Percentiles rank a stretch among this genome's conserved stretches.
These are phyloP conservation scores for Pectinophora gossypiella DNA, from an alignment of 1,140 invertebrate species.

Conservation along the genomic window DNA sequence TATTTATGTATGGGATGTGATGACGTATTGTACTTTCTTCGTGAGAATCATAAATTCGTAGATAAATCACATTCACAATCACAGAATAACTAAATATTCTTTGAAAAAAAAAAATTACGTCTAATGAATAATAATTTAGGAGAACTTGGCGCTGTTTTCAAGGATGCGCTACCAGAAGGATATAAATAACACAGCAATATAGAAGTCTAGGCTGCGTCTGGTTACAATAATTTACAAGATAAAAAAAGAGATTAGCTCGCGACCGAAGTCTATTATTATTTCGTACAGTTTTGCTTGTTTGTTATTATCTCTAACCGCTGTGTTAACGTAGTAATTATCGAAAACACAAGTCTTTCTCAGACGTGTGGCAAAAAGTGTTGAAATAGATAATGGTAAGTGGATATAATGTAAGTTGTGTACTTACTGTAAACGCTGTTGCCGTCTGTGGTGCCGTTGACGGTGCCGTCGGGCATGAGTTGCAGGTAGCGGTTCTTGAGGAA, in stretches of 20 bases:
- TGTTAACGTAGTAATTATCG: background rate
- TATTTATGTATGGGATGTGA: no score
- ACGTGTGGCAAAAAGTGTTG: background rate
- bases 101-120: no score
- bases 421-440: conserved; percentile 87
- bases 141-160: no score
- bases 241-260: no score
- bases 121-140: no score
- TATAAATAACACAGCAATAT: background rate
- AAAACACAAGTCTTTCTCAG: background rate
- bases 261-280: background rate
- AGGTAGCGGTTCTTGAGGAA: conserved; percentile 87
- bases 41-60: no score
- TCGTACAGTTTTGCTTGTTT: background rate
- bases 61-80: no score
- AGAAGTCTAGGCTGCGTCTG: background rate
- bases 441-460: conserved; percentile 85
- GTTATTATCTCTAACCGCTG: background rate
- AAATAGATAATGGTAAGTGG: background rate
- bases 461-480: conserved; percentile 86
- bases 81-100: no score
- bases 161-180: background rate
- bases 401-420: conserved; percentile 58
- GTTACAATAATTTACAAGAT: no score
- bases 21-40: no score